Conservation (phyloP, 2,797 vertebrate genomes). For the Lepus townsendii region DNA sequence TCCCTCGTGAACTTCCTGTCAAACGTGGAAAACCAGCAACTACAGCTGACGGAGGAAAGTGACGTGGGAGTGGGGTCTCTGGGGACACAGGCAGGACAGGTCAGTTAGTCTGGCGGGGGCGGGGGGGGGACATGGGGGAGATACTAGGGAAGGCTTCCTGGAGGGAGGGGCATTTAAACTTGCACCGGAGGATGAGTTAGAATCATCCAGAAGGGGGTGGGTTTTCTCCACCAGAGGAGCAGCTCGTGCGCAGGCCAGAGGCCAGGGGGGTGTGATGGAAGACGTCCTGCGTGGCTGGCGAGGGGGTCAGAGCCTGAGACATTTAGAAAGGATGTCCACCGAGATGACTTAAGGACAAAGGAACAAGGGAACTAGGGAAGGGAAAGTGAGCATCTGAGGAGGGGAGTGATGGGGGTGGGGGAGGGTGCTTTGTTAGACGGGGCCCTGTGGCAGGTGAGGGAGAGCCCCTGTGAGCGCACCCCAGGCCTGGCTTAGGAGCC, state of each 20-base stretch:
- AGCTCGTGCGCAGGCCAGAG: not conserved
- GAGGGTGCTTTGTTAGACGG: too few species aligned
- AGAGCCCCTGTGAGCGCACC: too few species aligned
- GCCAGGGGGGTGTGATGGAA: too few species aligned
- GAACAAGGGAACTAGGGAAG: not conserved
- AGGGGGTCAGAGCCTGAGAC: not conserved
- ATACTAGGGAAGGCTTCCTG: not conserved
- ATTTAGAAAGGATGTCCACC: not conserved
- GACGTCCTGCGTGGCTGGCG: not conserved
- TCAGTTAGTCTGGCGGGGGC: not conserved
- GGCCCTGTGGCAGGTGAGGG: too few species aligned
- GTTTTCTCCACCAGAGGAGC: not conserved
- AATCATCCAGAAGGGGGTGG: not conserved
- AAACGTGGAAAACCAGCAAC: not conserved
- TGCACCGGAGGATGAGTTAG: not conserved
- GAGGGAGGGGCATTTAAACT: not conserved
- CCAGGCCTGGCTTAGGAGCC: not conserved
- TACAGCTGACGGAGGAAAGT: not conserved
- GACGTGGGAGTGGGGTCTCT: not conserved
- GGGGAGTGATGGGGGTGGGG: not conserved
- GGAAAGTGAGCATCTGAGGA: not conserved
- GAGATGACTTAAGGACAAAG: not conserved
- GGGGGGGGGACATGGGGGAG: not conserved
- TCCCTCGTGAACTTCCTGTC: not conserved
- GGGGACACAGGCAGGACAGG: not conserved